phyloP scores from a whole-genome alignment of 2,797 vertebrate species.

The Sciurus carolinensis region DNA sequence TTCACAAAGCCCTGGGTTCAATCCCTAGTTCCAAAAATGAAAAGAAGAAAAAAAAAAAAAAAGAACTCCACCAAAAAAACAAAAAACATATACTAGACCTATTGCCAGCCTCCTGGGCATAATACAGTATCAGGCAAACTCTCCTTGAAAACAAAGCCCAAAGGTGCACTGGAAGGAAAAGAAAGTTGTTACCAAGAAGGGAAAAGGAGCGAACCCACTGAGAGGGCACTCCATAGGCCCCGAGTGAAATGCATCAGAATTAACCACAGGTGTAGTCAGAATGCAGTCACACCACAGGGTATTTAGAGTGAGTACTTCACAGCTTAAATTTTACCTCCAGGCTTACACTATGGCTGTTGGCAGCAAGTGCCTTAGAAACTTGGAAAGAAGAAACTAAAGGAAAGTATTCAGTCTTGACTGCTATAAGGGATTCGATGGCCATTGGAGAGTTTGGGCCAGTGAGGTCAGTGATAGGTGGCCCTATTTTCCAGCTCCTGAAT shows the following conservation, averaged over 20 bases:
- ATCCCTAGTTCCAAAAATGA: too few species aligned
- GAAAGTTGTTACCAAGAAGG: not conserved
- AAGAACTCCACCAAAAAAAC: too few species aligned
- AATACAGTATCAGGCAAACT: slow-evolving; percentile 16
- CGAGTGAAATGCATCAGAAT: not conserved
- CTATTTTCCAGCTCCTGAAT: not conserved
- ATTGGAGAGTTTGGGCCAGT: not conserved
- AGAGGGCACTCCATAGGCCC: not conserved
- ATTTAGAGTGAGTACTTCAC: not conserved
- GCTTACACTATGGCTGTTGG: not conserved
- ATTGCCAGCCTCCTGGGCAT: not conserved
- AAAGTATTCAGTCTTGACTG: not conserved
- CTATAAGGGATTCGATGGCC: not conserved
- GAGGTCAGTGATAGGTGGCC: not conserved
- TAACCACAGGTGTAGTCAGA: not conserved
- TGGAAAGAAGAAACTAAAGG: not conserved
- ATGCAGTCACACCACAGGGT: not conserved
- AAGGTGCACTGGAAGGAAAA: not conserved
- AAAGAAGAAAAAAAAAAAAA: too few species aligned
- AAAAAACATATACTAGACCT: not conserved
- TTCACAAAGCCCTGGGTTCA: too few species aligned
- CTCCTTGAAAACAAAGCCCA: slow-evolving; percentile 22
- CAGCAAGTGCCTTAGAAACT: not conserved
- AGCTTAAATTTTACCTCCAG: not conserved
- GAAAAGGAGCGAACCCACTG: not conserved